Evolutionary conservation across 2,797 vertebrate genomes (phyloP).

Genomic region (Fratercula arctica): DNA sequence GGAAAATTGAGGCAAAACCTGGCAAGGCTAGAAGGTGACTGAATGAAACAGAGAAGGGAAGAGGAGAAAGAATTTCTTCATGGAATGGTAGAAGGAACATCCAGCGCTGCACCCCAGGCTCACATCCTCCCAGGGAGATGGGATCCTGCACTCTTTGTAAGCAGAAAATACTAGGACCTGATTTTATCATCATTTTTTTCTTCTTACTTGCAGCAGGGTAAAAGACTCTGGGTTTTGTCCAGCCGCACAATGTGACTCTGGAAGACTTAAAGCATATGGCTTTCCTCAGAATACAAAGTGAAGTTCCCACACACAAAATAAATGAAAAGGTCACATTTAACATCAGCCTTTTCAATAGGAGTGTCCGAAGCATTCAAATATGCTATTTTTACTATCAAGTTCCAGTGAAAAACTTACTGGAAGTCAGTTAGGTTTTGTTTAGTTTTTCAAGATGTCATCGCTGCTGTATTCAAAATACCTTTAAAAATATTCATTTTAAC

Average conservation of each 20-base stretch:
- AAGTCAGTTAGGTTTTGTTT: neutral
- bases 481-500: conserved; percentile 2
- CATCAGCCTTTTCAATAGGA: neutral
- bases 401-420: neutral
- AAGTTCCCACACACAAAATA: neutral
- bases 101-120: neutral
- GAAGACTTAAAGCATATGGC: neutral
- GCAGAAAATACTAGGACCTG: neutral
- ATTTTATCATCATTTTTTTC: neutral
- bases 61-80: neutral
- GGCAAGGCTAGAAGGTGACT: neutral
- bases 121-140: neutral
- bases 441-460: neutral
- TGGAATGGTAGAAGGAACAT: neutral
- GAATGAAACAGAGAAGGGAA: neutral
- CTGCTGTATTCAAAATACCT: neutral
- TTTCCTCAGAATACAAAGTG: neutral
- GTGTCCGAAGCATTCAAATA: neutral
- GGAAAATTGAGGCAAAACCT: neutral
- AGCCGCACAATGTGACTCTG: neutral
- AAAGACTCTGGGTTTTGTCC: neutral
- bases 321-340: neutral
- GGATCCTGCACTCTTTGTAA: neutral
- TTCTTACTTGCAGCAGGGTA: neutral
- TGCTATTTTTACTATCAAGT: neutral